Conservation (phyloP, 2,113 vertebrate genomes). For the Reinhardtius hippoglossoides region DNA sequence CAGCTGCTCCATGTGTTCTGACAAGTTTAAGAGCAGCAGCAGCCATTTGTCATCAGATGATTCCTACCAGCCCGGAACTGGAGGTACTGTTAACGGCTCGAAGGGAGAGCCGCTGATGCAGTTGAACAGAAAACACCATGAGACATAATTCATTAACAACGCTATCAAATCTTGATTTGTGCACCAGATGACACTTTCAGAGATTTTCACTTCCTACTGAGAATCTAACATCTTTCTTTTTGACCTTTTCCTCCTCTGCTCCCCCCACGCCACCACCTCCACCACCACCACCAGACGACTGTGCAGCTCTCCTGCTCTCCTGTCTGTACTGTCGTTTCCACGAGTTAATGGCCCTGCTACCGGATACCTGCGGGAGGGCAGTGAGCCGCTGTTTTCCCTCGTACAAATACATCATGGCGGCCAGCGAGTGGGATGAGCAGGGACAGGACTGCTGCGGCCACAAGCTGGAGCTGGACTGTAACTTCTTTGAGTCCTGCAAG, state of each 20-base stretch:
- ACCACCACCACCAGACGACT: conserved; percentile 65
- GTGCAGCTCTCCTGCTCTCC: conserved; percentile 67
- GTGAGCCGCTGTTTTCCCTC: conserved; percentile 66
- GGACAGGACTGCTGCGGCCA: conserved; percentile 56
- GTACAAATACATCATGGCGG: conserved; percentile 23
- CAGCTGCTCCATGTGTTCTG: conserved; percentile 54
- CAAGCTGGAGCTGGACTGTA: conserved; percentile 68
- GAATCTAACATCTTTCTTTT: too few species aligned
- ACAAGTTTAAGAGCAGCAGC: conserved; percentile 50
- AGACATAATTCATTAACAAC: too few species aligned
- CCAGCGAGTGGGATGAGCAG: conserved; percentile 46
- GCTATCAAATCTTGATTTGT: too few species aligned
- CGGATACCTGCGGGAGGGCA: conserved; percentile 39
- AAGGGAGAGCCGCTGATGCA: not conserved
- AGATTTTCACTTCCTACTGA: not conserved
- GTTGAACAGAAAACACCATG: not conserved
- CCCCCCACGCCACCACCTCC: not conserved
- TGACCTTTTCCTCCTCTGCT: not conserved
- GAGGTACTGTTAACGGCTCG: conserved; percentile 43
- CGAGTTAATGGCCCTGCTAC: conserved; percentile 59
- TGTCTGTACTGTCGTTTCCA: conserved; percentile 76
- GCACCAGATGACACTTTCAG: not conserved
- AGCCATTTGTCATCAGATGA: conserved; percentile 61
- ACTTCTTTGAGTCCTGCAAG: conserved; percentile 66
- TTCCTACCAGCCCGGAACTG: conserved; percentile 51